Evolutionary conservation across 2,797 vertebrate species (phyloP).

Genomic region (Sarcoramphus papa): DNA sequence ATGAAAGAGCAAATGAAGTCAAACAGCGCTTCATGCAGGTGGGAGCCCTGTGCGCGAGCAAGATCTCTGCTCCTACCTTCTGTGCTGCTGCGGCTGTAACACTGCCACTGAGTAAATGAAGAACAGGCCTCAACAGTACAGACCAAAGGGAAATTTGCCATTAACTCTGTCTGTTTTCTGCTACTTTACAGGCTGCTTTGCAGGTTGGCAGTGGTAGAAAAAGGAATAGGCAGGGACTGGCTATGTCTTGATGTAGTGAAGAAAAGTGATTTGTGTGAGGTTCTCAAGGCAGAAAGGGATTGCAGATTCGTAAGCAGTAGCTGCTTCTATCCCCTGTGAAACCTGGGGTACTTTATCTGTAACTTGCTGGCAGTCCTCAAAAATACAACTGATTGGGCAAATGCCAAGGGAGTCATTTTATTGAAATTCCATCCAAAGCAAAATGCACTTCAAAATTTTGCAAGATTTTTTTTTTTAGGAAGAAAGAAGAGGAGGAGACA

Average conservation of each 20-base stretch:
- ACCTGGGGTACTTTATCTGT: neutral
- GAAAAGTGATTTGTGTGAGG: neutral
- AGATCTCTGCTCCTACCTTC: neutral
- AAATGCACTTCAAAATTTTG: neutral
- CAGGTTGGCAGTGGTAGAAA: neutral
- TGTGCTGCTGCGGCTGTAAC: neutral
- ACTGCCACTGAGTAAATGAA: neutral
- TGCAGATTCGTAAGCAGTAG: neutral
- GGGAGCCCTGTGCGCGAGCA: neutral
- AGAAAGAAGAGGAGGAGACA: neutral
- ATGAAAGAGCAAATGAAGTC: neutral
- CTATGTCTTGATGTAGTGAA: neutral
- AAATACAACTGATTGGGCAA: rapidly evolving
- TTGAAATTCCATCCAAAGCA: neutral
- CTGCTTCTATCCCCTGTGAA: neutral
- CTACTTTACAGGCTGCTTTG: neutral
- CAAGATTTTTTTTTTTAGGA: neutral
- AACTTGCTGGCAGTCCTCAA: neutral
- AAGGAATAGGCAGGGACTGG: neutral
- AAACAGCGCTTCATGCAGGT: neutral
- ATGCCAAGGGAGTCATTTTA: neutral
- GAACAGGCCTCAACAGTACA: neutral
- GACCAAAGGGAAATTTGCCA: neutral
- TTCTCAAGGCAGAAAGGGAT: neutral
- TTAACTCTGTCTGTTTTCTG: neutral